phyloP scores from a whole-genome alignment of 2,888 invertebrate species.

The Macroteleia sp. region DNA sequence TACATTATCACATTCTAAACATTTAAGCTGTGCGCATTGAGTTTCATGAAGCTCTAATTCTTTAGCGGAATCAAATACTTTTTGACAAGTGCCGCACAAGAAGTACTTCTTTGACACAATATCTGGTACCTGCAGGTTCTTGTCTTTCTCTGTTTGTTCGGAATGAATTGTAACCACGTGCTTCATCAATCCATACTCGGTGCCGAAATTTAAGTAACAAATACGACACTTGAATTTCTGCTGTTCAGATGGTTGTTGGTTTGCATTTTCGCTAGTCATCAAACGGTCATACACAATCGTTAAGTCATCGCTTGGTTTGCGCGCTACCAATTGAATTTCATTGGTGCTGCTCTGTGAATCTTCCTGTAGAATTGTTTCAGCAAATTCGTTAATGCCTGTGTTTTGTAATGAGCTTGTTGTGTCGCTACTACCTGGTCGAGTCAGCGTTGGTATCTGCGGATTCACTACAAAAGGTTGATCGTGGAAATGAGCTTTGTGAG shows the following conservation, averaged over 20 bases:
- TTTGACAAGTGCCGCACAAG: conserved; percentile 36
- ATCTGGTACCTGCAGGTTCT: not conserved
- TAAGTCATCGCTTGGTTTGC: no score
- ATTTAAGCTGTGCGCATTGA: conserved; percentile 23
- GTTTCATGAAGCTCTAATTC: conserved; percentile 28
- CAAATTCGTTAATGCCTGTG: conserved; percentile 19
- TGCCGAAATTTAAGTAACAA: conserved; percentile 13
- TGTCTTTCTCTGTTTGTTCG: not conserved
- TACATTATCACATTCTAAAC: conserved; percentile 14
- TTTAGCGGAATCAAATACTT: conserved; percentile 27
- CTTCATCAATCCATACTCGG: conserved; percentile 27
- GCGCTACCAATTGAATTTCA: not conserved
- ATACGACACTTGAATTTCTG: conserved; percentile 28
- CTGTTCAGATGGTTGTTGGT: not conserved
- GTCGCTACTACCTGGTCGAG: not conserved
- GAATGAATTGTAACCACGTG: conserved; percentile 27
- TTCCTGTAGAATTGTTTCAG: conserved; percentile 22
- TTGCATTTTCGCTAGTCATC: not conserved
- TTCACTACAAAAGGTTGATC: not conserved
- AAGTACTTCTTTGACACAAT: conserved; percentile 32
- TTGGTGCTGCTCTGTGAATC: conserved; percentile 4
- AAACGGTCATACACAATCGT: not conserved
- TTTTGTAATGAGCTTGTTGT: conserved; percentile 14
- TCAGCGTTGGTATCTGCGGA: not conserved
- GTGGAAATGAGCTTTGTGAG: conserved; percentile 57